Evolutionary conservation across 2,888 invertebrate species (phyloP).

Genomic region (Trachelus troglodyta): DNA sequence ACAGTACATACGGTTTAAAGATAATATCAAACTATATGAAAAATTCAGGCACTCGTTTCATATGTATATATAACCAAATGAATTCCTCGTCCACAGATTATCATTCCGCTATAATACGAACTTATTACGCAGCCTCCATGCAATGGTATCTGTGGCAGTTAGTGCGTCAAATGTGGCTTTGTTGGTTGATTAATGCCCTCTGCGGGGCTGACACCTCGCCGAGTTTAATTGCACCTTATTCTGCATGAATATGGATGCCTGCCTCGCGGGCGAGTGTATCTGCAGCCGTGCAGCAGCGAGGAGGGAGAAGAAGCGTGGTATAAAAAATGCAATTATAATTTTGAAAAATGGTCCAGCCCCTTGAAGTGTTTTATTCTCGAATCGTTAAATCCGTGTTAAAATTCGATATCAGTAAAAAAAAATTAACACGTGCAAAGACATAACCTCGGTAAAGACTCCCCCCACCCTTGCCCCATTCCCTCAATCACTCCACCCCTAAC

Average conservation of each 20-base stretch:
- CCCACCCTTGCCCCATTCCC: background rate
- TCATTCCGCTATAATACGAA: constrained; percentile 51
- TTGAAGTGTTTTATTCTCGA: background rate
- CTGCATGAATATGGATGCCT: constrained; percentile 65
- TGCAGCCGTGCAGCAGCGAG: background rate
- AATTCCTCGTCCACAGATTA: constrained; percentile 29
- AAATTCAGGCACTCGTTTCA: background rate
- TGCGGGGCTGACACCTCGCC: constrained; percentile 63
- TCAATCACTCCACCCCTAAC: background rate
- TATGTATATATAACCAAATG: background rate
- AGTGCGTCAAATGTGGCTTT: constrained; percentile 62
- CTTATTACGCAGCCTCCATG: constrained; percentile 56
- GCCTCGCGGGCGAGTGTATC: constrained; percentile 52
- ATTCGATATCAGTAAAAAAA: background rate
- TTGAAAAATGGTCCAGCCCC: constrained; percentile 56
- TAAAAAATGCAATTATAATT: constrained; percentile 64
- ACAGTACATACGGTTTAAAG: background rate
- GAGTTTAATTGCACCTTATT: constrained; percentile 66
- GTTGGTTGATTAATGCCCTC: constrained; percentile 64
- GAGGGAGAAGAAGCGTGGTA: constrained; percentile 25
- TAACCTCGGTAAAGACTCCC: background rate
- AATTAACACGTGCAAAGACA: background rate
- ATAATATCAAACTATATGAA: background rate
- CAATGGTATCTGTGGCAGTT: constrained; percentile 59
- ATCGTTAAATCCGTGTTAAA: background rate